Evolutionary conservation across 2,113 vertebrate genomes (phyloP).

Genomic region (Antechinus stuartii): DNA sequence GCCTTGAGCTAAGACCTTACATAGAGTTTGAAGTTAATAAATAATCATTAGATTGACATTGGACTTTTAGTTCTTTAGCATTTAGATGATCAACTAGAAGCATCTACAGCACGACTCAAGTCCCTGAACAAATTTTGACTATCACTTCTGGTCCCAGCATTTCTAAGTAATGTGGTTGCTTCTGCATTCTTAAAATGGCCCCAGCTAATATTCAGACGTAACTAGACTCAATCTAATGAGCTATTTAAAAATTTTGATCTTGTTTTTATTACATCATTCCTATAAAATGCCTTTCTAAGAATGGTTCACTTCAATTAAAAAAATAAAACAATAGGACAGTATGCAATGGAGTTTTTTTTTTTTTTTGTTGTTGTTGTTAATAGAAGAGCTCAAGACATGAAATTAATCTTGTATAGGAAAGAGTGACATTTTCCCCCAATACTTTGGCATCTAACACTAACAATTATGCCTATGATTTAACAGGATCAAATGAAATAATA

Average conservation of each 20-base stretch:
- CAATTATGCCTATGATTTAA: not conserved
- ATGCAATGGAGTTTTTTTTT: not conserved
- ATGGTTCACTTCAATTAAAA: conserved; percentile 39
- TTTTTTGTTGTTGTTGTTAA: conserved; percentile 6
- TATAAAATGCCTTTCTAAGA: conserved; percentile 11
- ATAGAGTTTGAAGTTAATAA: not conserved
- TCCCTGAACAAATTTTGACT: not conserved
- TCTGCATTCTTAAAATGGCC: not conserved
- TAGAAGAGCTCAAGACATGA: conserved; percentile 3
- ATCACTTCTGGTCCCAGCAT: not conserved
- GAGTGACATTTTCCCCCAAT: conserved; percentile 20
- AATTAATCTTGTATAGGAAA: conserved; percentile 21
- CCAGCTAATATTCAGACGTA: conserved; percentile 8
- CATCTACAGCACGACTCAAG: not conserved
- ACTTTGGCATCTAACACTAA: conserved; percentile 23
- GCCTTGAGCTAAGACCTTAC: conserved; percentile 9
- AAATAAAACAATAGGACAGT: conserved; percentile 6
- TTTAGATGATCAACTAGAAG: not conserved
- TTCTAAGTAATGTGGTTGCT: conserved; percentile 15
- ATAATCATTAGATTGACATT: not conserved
- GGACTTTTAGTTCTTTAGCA: not conserved
- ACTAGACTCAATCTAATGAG: conserved; percentile 14
- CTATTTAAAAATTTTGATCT: conserved; percentile 28
- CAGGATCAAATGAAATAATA: not conserved
- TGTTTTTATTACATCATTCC: conserved; percentile 20